These are phyloP conservation scores for Psophia crepitans DNA, from an alignment of 2,113 vertebrate genomes.

Conservation along the genomic window DNA sequence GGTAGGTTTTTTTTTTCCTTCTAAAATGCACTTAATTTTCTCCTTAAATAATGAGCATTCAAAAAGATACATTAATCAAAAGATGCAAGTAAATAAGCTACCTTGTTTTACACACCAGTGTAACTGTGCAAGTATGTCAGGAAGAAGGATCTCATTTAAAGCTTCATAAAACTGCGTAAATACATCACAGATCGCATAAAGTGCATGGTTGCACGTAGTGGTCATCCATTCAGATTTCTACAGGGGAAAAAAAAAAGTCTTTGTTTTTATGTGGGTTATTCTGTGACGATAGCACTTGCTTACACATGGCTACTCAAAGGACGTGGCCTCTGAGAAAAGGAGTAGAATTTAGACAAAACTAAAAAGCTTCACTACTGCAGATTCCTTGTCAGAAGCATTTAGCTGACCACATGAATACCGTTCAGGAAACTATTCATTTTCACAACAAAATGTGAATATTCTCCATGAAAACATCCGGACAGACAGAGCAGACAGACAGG, in stretches of 20 bases:
- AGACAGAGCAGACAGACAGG: background rate
- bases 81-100: constrained; percentile 59
- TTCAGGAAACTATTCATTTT: background rate
- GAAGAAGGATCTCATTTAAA: constrained; percentile 89
- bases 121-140: constrained; percentile 91
- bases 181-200: constrained; percentile 96
- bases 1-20: background rate
- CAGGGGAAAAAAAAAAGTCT: background rate
- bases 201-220: constrained; percentile 95
- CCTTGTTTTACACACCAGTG: constrained; percentile 99
- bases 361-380: background rate
- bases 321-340: background rate
- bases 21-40: background rate
- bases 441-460: background rate
- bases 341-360: background rate
- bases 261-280: background rate
- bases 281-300: background rate
- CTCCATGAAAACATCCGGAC: background rate
- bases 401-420: background rate
- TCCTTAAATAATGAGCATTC: background rate
- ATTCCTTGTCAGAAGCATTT: background rate
- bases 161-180: constrained; percentile 97
- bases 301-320: background rate
- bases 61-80: background rate
- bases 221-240: constrained; percentile 99